phyloP scores from a whole-genome alignment of 1,140 invertebrate genomes.

The Brevipalpus yothersi region DNA sequence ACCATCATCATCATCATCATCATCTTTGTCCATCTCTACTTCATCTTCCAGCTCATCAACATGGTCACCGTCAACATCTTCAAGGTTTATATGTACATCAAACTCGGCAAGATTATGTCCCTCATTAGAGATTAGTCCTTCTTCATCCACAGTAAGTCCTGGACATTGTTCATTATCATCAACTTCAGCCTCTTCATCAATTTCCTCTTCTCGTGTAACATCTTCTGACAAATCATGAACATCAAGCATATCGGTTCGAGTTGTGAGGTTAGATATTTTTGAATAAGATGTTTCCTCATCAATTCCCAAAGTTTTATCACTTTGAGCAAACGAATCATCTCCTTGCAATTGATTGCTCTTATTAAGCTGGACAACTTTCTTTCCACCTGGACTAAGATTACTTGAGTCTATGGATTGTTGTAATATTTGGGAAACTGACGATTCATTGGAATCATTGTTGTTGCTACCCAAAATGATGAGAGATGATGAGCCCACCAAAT shows the following conservation, averaged over 20 bases:
- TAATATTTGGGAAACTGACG: too few relatives aligned
- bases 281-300: background rate
- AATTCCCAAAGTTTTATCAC: background rate
- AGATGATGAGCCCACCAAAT: too few relatives aligned
- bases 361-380: too few relatives aligned
- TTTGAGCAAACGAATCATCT: background rate
- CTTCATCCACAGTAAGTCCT: background rate
- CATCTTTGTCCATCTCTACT: constrained; percentile 30
- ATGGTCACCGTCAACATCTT: background rate
- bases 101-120: background rate
- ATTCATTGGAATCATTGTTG: too few relatives aligned
- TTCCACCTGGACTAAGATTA: too few relatives aligned
- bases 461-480: too few relatives aligned
- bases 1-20: constrained; percentile 31
- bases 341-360: background rate
- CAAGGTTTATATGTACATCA: background rate
- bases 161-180: background rate
- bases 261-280: background rate
- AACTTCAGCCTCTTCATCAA: background rate
- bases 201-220: background rate
- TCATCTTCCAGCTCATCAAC: constrained; percentile 10
- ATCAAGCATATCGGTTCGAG: background rate
- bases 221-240: background rate
- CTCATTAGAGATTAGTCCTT: background rate
- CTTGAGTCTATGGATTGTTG: too few relatives aligned